Evolutionary conservation across 2,888 invertebrate genomes (phyloP).

Genomic region (Chydorus sphaericus): DNA sequence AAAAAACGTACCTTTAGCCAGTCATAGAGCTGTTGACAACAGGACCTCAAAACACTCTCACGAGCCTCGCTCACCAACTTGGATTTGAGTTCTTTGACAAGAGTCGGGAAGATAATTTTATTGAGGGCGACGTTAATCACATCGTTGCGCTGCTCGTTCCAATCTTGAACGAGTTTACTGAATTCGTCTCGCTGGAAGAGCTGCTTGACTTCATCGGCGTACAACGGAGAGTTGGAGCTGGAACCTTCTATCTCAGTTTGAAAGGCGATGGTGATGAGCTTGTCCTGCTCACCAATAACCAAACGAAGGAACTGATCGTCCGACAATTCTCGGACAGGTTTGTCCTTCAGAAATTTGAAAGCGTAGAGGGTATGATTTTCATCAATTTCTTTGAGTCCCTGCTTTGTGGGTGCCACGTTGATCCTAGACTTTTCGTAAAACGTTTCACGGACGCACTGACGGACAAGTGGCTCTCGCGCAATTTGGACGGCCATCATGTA

Average conservation of each 20-base stretch:
- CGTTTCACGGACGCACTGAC: slow-evolving; percentile 69
- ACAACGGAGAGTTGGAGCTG: slow-evolving; percentile 28
- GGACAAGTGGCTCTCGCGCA: slow-evolving; percentile 75
- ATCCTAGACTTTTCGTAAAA: slow-evolving; percentile 79
- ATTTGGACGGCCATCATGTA: slow-evolving; percentile 91
- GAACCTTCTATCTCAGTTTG: slow-evolving; percentile 12
- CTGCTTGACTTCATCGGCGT: slow-evolving; percentile 78
- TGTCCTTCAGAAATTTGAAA: slow-evolving; percentile 80
- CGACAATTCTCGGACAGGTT: slow-evolving; percentile 74
- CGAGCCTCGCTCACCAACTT: slow-evolving; percentile 72
- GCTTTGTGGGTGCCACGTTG: slow-evolving; percentile 65
- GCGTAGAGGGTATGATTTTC: slow-evolving; percentile 77
- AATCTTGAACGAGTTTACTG: slow-evolving; percentile 81
- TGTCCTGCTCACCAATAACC: slow-evolving; percentile 63
- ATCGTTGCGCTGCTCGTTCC: slow-evolving; percentile 79
- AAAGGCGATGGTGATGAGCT: slow-evolving; percentile 41
- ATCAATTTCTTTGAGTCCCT: slow-evolving; percentile 87
- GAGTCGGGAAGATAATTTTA: slow-evolving; percentile 74
- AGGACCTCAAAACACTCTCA: slow-evolving; percentile 65
- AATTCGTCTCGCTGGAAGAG: slow-evolving; percentile 81
- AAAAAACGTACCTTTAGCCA: slow-evolving; percentile 51
- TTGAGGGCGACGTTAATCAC: slow-evolving; percentile 77
- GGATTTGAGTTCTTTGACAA: slow-evolving; percentile 68
- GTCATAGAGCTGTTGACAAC: slow-evolving; percentile 71
- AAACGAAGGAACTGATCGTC: slow-evolving; percentile 83